A percentile compares a stretch with the other conserved stretches of the same genome.
These are phyloP conservation scores for Mustelus asterias DNA, from an alignment of 2,113 vertebrate species.

Conservation along the genomic window DNA sequence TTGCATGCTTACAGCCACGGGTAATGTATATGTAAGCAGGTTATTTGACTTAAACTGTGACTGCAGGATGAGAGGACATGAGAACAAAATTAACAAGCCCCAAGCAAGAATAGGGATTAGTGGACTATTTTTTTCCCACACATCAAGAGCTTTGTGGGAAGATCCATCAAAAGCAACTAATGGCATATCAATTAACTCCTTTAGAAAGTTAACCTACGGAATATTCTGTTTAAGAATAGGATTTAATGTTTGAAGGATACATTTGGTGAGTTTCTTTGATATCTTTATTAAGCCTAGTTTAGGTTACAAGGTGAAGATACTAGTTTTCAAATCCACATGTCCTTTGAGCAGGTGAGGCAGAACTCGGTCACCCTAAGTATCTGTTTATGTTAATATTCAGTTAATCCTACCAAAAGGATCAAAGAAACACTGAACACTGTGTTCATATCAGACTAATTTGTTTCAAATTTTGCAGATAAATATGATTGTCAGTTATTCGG, in stretches of 20 bases:
- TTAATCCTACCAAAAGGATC: not conserved
- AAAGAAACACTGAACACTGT: not conserved
- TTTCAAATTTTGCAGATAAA: too few species aligned
- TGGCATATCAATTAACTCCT: not conserved
- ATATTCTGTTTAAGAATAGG: not conserved
- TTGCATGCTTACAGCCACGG: not conserved
- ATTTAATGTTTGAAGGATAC: not conserved
- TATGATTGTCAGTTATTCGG: not conserved
- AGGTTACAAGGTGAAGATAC: not conserved
- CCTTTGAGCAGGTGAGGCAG: not conserved
- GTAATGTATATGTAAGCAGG: not conserved
- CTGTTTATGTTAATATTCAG: not conserved
- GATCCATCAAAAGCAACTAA: not conserved
- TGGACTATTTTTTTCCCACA: not conserved
- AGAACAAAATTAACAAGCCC: not conserved
- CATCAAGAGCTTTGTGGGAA: not conserved
- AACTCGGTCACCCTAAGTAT: not conserved
- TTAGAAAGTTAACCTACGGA: not conserved
- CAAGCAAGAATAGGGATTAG: constrained; percentile 17
- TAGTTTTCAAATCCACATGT: not conserved
- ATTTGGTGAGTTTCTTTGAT: not conserved
- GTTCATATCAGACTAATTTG: not conserved
- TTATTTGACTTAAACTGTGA: not conserved
- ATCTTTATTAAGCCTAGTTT: not conserved
- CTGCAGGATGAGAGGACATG: not conserved